These are phyloP conservation scores for Ptiloglossa arizonensis DNA, from an alignment of 1,140 invertebrate species.

Conservation along the genomic window DNA sequence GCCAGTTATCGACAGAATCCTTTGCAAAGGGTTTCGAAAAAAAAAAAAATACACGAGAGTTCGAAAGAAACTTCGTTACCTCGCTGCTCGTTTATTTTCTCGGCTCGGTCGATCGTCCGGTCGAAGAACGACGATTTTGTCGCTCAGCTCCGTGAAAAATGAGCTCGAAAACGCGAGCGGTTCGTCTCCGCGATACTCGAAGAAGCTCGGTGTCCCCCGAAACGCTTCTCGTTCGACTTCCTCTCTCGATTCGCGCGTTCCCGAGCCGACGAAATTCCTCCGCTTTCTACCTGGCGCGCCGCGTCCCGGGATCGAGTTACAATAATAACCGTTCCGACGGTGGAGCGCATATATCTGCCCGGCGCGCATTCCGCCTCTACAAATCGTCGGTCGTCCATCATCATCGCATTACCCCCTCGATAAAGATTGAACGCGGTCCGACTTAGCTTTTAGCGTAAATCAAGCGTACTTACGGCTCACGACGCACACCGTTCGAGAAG, in stretches of 20 bases:
- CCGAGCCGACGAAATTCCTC: conserved; percentile 13
- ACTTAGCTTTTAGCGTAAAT: conserved; percentile 66
- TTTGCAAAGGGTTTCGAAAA: too few species aligned
- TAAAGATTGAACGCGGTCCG: conserved; percentile 56
- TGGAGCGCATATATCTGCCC: conserved; percentile 27
- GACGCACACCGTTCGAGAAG: conserved; percentile 23
- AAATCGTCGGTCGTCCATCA: conserved; percentile 65
- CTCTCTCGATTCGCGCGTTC: background rate
- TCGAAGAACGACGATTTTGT: too few species aligned
- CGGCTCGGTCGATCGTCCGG: too few species aligned
- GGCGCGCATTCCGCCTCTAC: conserved; percentile 48
- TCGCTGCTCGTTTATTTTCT: too few species aligned
- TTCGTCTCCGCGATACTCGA: too few species aligned
- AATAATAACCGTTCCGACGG: conserved; percentile 7
- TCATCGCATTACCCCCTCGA: conserved; percentile 60
- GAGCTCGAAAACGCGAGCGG: too few species aligned
- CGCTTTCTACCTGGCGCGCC: conserved; percentile 26
- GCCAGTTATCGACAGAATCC: too few species aligned
- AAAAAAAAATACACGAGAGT: too few species aligned
- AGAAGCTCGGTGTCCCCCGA: too few species aligned
- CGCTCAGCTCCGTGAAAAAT: too few species aligned
- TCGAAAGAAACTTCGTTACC: too few species aligned
- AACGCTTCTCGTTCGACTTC: background rate
- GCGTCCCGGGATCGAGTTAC: conserved; percentile 11
- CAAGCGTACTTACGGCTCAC: conserved; percentile 58